phyloP scores from a whole-genome alignment of 2,888 invertebrate genomes.

The Pristionchus exspectatus region DNA sequence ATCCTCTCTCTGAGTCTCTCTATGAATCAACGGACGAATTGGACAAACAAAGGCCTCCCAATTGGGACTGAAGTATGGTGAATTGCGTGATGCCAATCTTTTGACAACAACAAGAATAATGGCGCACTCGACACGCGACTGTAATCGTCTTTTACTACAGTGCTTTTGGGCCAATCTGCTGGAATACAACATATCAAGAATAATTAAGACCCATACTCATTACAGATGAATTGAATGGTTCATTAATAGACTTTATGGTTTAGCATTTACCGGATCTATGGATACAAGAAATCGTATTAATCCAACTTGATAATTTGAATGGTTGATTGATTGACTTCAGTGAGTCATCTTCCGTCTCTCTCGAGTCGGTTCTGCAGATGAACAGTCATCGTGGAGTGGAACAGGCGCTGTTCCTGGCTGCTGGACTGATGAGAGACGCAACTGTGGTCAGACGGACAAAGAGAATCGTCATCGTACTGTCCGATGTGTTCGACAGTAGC shows the following conservation, averaged over 20 bases:
- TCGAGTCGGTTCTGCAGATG: neutral
- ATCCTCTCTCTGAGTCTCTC: neutral
- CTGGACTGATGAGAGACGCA: neutral
- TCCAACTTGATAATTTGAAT: too few species aligned
- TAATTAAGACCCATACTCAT: too few species aligned
- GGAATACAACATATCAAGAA: too few species aligned
- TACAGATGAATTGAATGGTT: too few species aligned
- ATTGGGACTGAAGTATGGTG: neutral
- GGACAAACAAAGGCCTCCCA: neutral
- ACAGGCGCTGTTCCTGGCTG: neutral
- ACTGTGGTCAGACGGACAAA: neutral
- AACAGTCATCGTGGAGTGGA: neutral
- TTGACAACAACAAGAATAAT: neutral
- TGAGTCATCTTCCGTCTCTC: neutral
- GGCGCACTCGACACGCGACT: neutral
- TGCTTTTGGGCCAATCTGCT: too few species aligned
- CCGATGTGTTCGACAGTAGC: neutral
- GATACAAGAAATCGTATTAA: too few species aligned
- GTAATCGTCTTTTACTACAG: neutral
- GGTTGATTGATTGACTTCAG: neutral
- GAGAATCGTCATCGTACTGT: slow-evolving; percentile 27
- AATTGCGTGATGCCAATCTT: neutral
- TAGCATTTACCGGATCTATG: too few species aligned
- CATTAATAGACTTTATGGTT: too few species aligned
- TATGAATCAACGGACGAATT: neutral